Evolutionary conservation across 2,888 invertebrate species (phyloP).

Genomic region (Napeogenes inachia): DNA sequence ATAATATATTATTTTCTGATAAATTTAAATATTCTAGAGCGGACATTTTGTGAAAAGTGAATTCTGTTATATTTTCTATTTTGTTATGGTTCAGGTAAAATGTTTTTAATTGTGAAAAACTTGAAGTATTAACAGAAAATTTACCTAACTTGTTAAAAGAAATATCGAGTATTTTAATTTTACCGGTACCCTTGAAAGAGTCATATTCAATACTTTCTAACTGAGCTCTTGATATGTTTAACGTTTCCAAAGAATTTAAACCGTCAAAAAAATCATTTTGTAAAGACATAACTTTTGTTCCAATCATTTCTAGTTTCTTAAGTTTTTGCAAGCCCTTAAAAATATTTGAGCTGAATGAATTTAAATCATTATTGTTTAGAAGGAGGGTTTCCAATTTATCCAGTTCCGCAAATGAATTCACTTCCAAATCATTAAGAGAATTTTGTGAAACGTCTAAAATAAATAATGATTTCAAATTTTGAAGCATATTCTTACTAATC

Average conservation of each 20-base stretch:
- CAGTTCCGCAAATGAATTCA: constrained; percentile 18
- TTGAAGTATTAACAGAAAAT: constrained; percentile 20
- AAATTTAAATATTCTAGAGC: constrained; percentile 16
- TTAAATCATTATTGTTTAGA: constrained; percentile 13
- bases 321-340: constrained; percentile 15
- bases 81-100: constrained; percentile 22
- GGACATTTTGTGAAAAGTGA: constrained; percentile 15
- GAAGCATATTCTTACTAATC: constrained; percentile 14
- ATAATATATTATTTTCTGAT: constrained; percentile 17
- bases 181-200: constrained; percentile 15
- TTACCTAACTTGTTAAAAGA: constrained; percentile 18
- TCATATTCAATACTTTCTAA: constrained; percentile 22
- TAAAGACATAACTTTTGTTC: constrained; percentile 12
- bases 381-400: constrained; percentile 13
- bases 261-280: constrained; percentile 18
- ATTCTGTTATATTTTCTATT: constrained; percentile 17
- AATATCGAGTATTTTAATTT: constrained; percentile 19
- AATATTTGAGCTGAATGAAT: constrained; percentile 10
- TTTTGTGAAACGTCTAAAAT: constrained; percentile 21
- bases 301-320: constrained; percentile 9
- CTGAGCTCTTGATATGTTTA: constrained; percentile 18
- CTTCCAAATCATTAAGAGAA: constrained; percentile 15
- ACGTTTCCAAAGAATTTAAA: neutral
- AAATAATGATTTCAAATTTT: constrained; percentile 9
- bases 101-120: constrained; percentile 12